Percentiles rank a stretch among this genome's conserved stretches.
Evolutionary conservation across 2,113 vertebrate genomes (phyloP).

Genomic region (Numenius arquata): DNA sequence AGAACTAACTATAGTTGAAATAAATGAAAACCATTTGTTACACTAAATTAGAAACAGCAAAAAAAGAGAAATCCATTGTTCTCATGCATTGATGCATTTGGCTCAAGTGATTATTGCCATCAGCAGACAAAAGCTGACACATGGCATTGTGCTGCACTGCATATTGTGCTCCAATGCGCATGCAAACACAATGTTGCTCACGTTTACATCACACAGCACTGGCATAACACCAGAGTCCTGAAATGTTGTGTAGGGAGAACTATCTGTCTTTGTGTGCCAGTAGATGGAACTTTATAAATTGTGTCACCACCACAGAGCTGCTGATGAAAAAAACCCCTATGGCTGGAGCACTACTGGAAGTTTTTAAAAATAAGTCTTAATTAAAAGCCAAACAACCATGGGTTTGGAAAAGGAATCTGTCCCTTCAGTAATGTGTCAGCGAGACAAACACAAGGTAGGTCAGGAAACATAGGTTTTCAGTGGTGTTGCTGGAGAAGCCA

Average conservation of each 20-base stretch:
- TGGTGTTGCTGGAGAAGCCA: not conserved
- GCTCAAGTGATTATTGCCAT: not conserved
- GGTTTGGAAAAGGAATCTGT: not conserved
- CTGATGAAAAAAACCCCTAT: not conserved
- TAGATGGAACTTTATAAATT: not conserved
- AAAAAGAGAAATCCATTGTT: not conserved
- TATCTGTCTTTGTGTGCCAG: not conserved
- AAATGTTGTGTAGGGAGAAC: not conserved
- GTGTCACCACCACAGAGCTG: not conserved
- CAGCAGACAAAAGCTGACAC: not conserved
- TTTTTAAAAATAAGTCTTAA: not conserved
- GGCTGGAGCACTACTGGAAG: not conserved
- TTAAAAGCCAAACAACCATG: not conserved
- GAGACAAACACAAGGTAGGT: not conserved
- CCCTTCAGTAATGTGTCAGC: not conserved
- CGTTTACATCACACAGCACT: not conserved
- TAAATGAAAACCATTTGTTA: not conserved
- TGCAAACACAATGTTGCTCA: not conserved
- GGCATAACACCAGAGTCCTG: not conserved
- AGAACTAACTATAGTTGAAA: not conserved
- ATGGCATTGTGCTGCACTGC: not conserved
- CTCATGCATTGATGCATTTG: not conserved
- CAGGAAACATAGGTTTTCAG: not conserved
- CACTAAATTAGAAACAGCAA: not conserved
- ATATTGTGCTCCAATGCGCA: not conserved